phyloP scores from a whole-genome alignment of 2,113 vertebrate species.

The Cheirogaleus medius region DNA sequence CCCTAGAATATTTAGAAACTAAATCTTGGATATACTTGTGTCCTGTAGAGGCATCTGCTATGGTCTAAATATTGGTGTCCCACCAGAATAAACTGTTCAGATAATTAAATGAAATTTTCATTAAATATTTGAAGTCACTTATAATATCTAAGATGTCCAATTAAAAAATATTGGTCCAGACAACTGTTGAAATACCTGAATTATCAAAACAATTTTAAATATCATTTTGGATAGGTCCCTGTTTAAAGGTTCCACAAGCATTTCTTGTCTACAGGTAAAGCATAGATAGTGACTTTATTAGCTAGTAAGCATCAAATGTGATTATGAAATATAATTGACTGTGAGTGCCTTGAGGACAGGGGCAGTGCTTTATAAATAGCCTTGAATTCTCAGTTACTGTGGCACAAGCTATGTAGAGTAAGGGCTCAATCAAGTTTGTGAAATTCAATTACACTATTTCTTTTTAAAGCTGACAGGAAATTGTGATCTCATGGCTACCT shows the following conservation, averaged over 20 bases:
- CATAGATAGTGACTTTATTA: not conserved
- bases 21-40: not conserved
- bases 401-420: not conserved
- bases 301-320: not conserved
- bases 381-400: not conserved
- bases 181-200: not conserved
- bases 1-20: constrained; percentile 5
- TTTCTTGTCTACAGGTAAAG: constrained; percentile 14
- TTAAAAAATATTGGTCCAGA: not conserved
- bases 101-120: not conserved
- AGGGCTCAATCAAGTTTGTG: constrained; percentile 18
- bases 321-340: constrained; percentile 56
- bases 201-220: not conserved
- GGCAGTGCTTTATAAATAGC: constrained; percentile 4
- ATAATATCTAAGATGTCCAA: not conserved
- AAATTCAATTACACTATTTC: constrained; percentile 34
- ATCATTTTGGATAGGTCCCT: not conserved
- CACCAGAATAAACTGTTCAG: not conserved
- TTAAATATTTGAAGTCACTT: not conserved
- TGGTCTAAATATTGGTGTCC: not conserved
- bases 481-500: not conserved
- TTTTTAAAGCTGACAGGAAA: constrained; percentile 47
- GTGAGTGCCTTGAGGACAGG: constrained; percentile 54
- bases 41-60: not conserved
- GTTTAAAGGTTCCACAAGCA: not conserved